Evolutionary conservation across 2,888 invertebrate genomes (phyloP), one percentile per base, ranked within the genome.

Genomic region (Aproaerema taeniolella): DNA sequence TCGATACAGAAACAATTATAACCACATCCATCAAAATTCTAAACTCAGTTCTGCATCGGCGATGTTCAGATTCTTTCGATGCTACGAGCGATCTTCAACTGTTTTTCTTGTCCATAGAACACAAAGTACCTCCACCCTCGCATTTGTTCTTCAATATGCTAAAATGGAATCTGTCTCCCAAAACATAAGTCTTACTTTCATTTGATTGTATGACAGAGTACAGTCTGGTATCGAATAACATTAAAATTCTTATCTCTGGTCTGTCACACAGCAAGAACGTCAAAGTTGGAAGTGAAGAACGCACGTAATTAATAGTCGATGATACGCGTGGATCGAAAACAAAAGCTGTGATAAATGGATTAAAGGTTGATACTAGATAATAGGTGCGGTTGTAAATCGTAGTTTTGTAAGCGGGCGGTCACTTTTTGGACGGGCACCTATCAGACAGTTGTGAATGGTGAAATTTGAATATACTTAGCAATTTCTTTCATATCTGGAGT

Each of bases 1-100:
- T 86, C 86, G 85, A 86, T 85, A 85, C 82, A 79, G 81, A 83
- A 86, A 86, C 85, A 86, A 86, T 86, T 86, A 86, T 85, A 86
- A 86, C 76, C 74, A 73, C 83, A 86, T 86, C 76, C 76, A 86
- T 86, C 86, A 85, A 83, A 78, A 82, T 79, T 76, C 73, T 79
- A 70, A 75, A 77, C 73, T 77, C 64, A 58, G 60, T 56, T 70
- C 59, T 55, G 61, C 60, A 58, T 53, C 60, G 49, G 55, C 65
- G 63, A 61, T 60, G 60, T 69, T 64, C 47, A 50, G 55, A 69
- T 63, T 63, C 61, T 61, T 59, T 12, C 15, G 39, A 28, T 7
- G 25, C 26, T 35, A 12, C 20, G 36, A 54, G 49, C 50, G 42
- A 70, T 60, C 59, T 50, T 50, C 47, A 45, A 60, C 68, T 53